phyloP scores from a whole-genome alignment of 2,888 invertebrate genomes.

The Athalia circularis region DNA sequence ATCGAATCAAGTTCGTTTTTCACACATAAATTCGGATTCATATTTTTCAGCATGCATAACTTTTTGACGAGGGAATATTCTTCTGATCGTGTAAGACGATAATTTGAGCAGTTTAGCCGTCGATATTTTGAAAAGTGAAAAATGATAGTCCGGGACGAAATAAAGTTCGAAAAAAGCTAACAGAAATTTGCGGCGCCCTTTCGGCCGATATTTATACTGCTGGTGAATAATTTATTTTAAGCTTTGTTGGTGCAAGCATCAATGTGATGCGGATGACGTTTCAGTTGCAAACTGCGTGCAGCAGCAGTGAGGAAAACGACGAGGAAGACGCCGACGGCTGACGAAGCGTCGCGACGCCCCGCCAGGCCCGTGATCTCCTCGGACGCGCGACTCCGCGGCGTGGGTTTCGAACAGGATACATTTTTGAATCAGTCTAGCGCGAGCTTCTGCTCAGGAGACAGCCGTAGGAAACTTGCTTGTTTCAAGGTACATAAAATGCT shows the following conservation, averaged over 20 bases:
- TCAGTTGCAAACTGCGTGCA: not conserved
- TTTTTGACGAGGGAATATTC: too few relatives aligned
- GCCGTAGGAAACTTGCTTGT: slow-evolving; percentile 66
- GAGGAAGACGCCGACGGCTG: not conserved
- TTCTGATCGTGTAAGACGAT: too few relatives aligned
- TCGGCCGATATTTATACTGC: slow-evolving; percentile 22
- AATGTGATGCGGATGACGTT: slow-evolving; percentile 9
- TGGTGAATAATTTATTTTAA: slow-evolving; percentile 36
- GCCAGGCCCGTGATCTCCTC: not conserved
- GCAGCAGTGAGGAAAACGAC: not conserved
- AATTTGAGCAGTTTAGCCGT: too few relatives aligned
- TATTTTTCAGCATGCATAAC: too few relatives aligned
- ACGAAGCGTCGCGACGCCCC: slow-evolving; percentile 5
- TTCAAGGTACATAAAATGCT: slow-evolving; percentile 60
- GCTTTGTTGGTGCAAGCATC: not conserved
- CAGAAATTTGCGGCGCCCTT: slow-evolving; percentile 20
- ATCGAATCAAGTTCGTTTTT: too few relatives aligned
- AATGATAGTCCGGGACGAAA: not conserved
- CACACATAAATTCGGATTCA: too few relatives aligned
- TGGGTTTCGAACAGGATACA: slow-evolving; percentile 53
- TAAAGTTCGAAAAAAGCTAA: not conserved
- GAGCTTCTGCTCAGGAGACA: slow-evolving; percentile 72
- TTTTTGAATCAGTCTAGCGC: slow-evolving; percentile 70
- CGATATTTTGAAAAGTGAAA: too few relatives aligned
- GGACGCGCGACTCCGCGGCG: slow-evolving; percentile 45